Conservation (phyloP, 2,113 vertebrate genomes). For the Xerus inauris region DNA sequence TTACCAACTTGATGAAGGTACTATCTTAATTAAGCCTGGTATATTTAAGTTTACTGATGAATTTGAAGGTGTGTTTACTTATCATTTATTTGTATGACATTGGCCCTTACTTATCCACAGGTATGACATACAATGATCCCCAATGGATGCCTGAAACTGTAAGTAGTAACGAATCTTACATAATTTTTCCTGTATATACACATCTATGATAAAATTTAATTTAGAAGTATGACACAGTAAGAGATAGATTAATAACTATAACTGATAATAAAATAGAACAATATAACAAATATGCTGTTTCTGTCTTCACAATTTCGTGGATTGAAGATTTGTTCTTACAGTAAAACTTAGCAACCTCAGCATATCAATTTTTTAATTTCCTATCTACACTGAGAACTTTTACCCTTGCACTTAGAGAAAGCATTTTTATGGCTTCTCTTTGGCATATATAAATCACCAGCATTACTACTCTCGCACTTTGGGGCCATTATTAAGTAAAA, state of each 20-base stretch:
- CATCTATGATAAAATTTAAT: not conserved
- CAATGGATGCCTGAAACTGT: not conserved
- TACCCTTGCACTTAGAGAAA: not conserved
- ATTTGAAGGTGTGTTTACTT: not conserved
- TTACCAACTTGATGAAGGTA: not conserved
- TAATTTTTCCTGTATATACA: not conserved
- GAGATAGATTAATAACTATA: not conserved
- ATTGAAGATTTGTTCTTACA: not conserved
- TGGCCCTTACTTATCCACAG: not conserved
- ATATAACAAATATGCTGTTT: not conserved
- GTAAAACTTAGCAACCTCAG: not conserved
- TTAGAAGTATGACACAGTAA: not conserved
- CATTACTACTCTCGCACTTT: not conserved
- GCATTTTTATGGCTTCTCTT: not conserved
- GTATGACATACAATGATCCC: not conserved
- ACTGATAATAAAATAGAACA: not conserved
- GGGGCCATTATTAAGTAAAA: not conserved
- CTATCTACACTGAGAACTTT: not conserved
- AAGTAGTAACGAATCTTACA: not conserved
- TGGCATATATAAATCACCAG: not conserved
- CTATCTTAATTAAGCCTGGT: constrained; percentile 28
- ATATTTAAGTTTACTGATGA: constrained; percentile 9
- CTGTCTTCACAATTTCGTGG: not conserved
- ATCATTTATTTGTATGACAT: not conserved
- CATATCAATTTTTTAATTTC: not conserved